These are phyloP conservation scores for Macrostomum lignano DNA, from an alignment of 1,140 invertebrate genomes.

Conservation along the genomic window DNA sequence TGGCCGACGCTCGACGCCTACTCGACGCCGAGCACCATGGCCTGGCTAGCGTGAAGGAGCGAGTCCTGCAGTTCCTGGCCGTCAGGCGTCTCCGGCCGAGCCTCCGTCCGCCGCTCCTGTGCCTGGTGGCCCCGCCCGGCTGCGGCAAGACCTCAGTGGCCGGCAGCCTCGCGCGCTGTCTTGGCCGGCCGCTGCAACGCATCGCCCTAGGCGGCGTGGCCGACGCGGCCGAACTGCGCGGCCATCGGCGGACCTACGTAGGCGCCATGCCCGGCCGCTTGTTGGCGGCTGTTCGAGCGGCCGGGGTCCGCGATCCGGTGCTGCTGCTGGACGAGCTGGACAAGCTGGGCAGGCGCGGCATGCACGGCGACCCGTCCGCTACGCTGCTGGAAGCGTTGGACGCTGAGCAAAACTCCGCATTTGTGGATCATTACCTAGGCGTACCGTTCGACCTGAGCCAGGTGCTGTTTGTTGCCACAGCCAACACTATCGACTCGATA, in stretches of 20 bases:
- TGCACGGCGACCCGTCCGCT: slow-evolving; percentile 35
- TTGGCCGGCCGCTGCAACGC: slow-evolving; percentile 33
- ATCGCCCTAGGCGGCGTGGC: slow-evolving; percentile 34
- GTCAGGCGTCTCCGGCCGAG: slow-evolving; percentile 31
- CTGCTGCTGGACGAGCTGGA: slow-evolving; percentile 38
- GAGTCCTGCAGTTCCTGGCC: slow-evolving; percentile 35
- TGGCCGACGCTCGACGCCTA: too few species aligned
- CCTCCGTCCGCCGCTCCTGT: slow-evolving; percentile 34
- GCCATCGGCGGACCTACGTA: slow-evolving; percentile 36
- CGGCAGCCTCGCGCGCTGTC: slow-evolving; percentile 33
- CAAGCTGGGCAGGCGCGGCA: too few species aligned
- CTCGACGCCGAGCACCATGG: slow-evolving; percentile 35
- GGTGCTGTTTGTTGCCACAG: too few species aligned
- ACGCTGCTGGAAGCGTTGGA: slow-evolving; percentile 37
- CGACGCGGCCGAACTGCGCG: slow-evolving; percentile 35
- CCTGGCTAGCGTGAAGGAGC: slow-evolving; percentile 33
- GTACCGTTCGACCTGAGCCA: too few species aligned
- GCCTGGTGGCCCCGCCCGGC: slow-evolving; percentile 37
- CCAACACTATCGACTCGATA: too few species aligned
- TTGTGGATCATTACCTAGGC: too few species aligned
- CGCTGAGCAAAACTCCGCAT: too few species aligned
- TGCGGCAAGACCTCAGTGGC: slow-evolving; percentile 38
- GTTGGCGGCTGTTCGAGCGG: slow-evolving; percentile 31
- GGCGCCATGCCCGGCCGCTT: slow-evolving; percentile 37
- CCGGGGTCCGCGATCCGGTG: slow-evolving; percentile 34